A percentile compares a stretch with the other conserved stretches of the same genome.
Evolutionary conservation across 1,140 invertebrate species (phyloP).

Genomic region (Sycobia sp.): DNA sequence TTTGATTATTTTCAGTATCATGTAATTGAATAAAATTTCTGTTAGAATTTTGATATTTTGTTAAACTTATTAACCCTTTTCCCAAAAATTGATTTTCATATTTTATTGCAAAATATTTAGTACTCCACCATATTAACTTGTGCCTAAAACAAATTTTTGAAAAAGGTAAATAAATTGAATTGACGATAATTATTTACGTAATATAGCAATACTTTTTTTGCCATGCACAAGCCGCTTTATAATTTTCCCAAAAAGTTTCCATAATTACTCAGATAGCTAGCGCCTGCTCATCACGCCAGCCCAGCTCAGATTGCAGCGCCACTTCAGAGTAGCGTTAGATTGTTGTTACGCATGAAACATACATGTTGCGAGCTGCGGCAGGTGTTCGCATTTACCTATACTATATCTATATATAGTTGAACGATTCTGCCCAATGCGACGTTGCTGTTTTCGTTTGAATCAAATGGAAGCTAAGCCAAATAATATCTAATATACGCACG

Average conservation of each 20-base stretch:
- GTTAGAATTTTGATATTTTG: slow-evolving; percentile 28
- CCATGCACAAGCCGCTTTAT: slow-evolving; percentile 53
- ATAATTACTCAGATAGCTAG: too few species aligned
- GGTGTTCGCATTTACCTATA: too few species aligned
- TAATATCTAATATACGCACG: too few species aligned
- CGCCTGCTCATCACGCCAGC: too few species aligned
- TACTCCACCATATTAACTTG: slow-evolving; percentile 69
- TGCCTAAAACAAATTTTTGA: slow-evolving; percentile 47
- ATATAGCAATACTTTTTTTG: slow-evolving; percentile 47
- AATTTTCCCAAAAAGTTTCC: slow-evolving; percentile 56
- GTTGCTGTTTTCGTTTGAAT: too few species aligned
- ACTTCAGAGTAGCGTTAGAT: too few species aligned
- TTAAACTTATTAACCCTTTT: slow-evolving; percentile 52
- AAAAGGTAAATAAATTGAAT: slow-evolving; percentile 6
- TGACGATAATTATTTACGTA: not conserved
- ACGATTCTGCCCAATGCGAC: too few species aligned
- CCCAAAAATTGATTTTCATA: slow-evolving; percentile 69
- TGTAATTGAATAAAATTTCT: not conserved
- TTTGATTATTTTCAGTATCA: slow-evolving; percentile 11
- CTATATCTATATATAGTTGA: too few species aligned
- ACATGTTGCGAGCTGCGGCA: too few species aligned
- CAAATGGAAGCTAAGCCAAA: too few species aligned
- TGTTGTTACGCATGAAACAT: too few species aligned
- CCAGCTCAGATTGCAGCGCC: too few species aligned
- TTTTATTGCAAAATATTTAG: slow-evolving; percentile 67